Base-by-base conservation (phyloP, 2,888 invertebrate genomes). In the Nudaria mundana region DNA sequence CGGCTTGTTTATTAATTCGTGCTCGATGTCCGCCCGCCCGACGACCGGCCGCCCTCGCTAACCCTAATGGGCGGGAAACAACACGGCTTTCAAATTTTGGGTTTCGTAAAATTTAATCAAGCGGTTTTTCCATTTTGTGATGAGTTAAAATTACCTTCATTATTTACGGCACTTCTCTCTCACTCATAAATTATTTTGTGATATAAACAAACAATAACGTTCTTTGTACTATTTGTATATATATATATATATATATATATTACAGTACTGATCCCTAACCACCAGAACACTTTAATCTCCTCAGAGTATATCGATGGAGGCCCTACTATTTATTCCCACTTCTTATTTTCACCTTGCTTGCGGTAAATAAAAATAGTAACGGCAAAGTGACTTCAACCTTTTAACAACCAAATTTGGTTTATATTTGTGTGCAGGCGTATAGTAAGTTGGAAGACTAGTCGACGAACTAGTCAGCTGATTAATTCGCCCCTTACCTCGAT, bases 401-500 rank as follows among this genome's bases (percentile, higher is more conserved):
- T 52, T 14, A 10, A 25, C 15, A 42, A 42, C 42, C 48, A 3
- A 16, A 55, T 73, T 73, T 44, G 65, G 72, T 67, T 55, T 52
- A 75, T 38, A 72, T 71, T 80, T 53, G 61, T 56, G 46, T 61
- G 62, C 30, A 44, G 43, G 31, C 40, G 42, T 39, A 37, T 36
- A 41, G 56, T 52, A 47, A 56, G 69, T 85, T 71, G 68, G 50
- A 50, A 61, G 79, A 87, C 76, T 63, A 61, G 78, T 88, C 67
- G 74, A 48, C 46, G 69, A 74, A 87, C 80, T 67, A 73, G 79
- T 87, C 81, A 65, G 71, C 73, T 82, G 87, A 86, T 86, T 85
- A 87, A 86, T 86, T 85, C 86, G 82, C 78, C 86, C 86, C 86
- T 86, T 83, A 83, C 87, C 81, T 84, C 78, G 73, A 80, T 77